Base-by-base conservation (phyloP, 2,113 vertebrate species). In the Hippocampus mohnikei region DNA sequence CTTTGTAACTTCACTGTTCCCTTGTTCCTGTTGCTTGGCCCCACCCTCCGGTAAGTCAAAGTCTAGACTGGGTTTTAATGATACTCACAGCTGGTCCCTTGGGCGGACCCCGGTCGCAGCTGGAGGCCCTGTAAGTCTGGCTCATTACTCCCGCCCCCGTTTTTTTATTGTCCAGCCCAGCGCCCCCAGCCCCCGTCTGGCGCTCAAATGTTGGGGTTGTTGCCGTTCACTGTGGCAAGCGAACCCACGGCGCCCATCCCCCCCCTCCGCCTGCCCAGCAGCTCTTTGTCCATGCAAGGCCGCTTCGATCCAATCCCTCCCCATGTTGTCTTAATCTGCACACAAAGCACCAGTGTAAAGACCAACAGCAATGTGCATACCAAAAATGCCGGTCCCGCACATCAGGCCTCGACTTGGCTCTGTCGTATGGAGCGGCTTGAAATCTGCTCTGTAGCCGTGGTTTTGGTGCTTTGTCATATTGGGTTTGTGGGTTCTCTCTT, bases 1-100 rank as follows among this genome's bases (percentile, higher is more conserved):
- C 75, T 79, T 88, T 40, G 80, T 79, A 78, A 71, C 75, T 72
- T 71, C 61, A 64, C 68, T 8, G 69, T 71, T 81, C 73, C 75
- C 27, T 67, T 74, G 81, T 79, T 82, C 61, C 83, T 81, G 71
- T 74, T 71, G 37, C 71, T 67, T 37, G 62, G 73, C 77, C 76
- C 73, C 84, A 71, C 74, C 67, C 48, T 56, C 37, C 79, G 16
- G 44, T 86, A 90, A 93, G 88, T 91, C 85, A 81, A 84, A 91
- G 92, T 92, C 91, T 92, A 93, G 92, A 93, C 92, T 90, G 81
- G 82, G 84, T 87, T 91, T 91, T 93, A 92, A 89, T 88, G 90
- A 87, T 53, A 52, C 79, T 85, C 73, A 33, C 88, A 91, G 88
- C 90, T 91, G 90, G 87, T 88, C 88, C 83, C 78, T 90, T 44